phyloP scores from a whole-genome alignment of 1,140 invertebrate genomes.

The Lordiphosa collinella region DNA sequence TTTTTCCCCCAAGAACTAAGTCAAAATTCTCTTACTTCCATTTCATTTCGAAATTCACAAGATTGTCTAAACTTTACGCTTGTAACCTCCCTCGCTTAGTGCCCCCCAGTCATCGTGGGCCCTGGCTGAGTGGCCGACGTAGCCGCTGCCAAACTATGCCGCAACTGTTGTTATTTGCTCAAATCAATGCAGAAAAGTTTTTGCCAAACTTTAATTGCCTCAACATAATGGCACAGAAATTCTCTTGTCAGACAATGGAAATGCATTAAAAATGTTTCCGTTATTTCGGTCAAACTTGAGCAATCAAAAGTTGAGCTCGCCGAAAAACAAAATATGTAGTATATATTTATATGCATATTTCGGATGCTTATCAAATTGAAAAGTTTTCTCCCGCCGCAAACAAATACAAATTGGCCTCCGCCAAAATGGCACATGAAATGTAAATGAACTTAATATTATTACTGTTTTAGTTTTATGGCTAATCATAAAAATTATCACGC shows the following conservation, averaged over 20 bases:
- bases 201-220: slow-evolving; percentile 67
- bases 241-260: slow-evolving; percentile 46
- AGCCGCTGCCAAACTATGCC: slow-evolving; percentile 45
- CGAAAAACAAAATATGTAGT: slow-evolving; percentile 34
- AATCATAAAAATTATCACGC: slow-evolving; percentile 78
- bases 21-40: too few relatives aligned
- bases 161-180: slow-evolving; percentile 60
- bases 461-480: slow-evolving; percentile 77
- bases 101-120: too few relatives aligned
- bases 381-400: slow-evolving; percentile 41
- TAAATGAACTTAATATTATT: slow-evolving; percentile 77
- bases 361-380: slow-evolving; percentile 72
- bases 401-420: background rate
- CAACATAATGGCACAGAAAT: slow-evolving; percentile 16
- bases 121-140: too few relatives aligned
- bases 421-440: slow-evolving; percentile 49
- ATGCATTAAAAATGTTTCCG: slow-evolving; percentile 68
- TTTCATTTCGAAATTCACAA: too few relatives aligned
- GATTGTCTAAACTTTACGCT: too few relatives aligned
- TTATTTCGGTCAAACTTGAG: slow-evolving; percentile 66
- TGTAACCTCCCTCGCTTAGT: too few relatives aligned
- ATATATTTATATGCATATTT: slow-evolving; percentile 20
- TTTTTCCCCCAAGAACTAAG: too few relatives aligned
- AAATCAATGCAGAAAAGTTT: slow-evolving; percentile 70
- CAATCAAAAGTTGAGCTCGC: slow-evolving; percentile 66